phyloP scores from a whole-genome alignment of 2,888 invertebrate species.

The Petrolisthes manimaculis region DNA sequence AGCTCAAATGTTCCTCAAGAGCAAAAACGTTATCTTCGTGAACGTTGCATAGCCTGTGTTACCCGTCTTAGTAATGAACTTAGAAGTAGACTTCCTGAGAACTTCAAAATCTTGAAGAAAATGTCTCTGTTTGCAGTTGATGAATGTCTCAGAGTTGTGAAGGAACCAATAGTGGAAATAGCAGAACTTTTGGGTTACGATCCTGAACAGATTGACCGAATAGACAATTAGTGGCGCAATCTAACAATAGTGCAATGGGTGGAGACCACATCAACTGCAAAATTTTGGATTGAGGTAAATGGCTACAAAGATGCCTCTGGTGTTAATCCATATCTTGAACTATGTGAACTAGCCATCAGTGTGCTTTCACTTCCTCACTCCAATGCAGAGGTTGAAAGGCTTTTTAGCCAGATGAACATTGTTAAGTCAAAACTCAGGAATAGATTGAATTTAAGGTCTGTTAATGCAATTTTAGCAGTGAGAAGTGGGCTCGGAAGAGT shows the following conservation, averaged over 20 bases:
- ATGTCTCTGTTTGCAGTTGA: not conserved
- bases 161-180: constrained; percentile 15
- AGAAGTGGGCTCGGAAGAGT: constrained; percentile 28
- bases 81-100: constrained; percentile 29
- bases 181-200: constrained; percentile 20
- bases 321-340: constrained; percentile 18
- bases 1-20: constrained; percentile 5
- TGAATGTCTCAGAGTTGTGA: constrained; percentile 20
- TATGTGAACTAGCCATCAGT: constrained; percentile 12
- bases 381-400: not conserved
- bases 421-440: constrained; percentile 8
- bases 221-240: constrained; percentile 33
- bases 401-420: constrained; percentile 8
- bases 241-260: constrained; percentile 20
- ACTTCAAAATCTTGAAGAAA: constrained; percentile 6
- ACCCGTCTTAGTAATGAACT: constrained; percentile 17
- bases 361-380: constrained; percentile 25
- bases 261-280: constrained; percentile 9
- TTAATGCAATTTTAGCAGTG: constrained; percentile 19
- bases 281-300: constrained; percentile 29
- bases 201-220: constrained; percentile 26
- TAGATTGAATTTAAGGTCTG: constrained; percentile 5
- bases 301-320: constrained; percentile 38
- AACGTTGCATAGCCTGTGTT: constrained; percentile 29
- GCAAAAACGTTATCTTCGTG: not conserved